Conservation (phyloP, 2,797 vertebrate species). For the Anolis apletophallus region DNA sequence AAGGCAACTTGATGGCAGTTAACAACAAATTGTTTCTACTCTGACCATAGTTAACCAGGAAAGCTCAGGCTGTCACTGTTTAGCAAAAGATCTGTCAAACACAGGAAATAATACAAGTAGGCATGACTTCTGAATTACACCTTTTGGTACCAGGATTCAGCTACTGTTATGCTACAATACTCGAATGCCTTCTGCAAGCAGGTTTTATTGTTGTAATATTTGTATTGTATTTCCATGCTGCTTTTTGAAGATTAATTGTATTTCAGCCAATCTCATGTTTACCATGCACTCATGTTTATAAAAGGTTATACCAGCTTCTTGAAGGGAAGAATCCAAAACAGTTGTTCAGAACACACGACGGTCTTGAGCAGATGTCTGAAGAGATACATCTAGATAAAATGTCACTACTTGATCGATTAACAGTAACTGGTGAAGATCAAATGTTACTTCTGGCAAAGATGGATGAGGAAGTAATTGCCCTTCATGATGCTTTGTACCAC, state of each 20-base stretch:
- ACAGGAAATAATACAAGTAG: not conserved
- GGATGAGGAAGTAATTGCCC: conserved; percentile 77
- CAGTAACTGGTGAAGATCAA: conserved; percentile 78
- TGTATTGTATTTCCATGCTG: not conserved
- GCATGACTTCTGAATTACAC: not conserved
- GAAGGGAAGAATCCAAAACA: conserved; percentile 79
- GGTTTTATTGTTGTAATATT: not conserved
- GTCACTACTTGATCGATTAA: conserved; percentile 76
- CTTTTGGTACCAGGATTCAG: not conserved
- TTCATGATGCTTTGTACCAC: conserved; percentile 80
- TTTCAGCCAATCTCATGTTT: conserved; percentile 39
- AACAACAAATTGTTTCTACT: no score
- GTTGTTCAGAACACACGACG: conserved; percentile 87
- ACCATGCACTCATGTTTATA: conserved; percentile 51
- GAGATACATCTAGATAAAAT: conserved; percentile 80
- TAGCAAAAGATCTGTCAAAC: not conserved
- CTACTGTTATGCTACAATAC: not conserved
- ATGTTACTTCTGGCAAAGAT: conserved; percentile 76
- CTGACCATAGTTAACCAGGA: no score
- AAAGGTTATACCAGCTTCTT: conserved; percentile 89
- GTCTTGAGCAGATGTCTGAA: conserved; percentile 81
- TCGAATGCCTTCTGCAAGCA: not conserved
- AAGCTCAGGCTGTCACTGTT: no score
- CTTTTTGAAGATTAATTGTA: not conserved
- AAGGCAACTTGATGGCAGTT: no score